Evolutionary conservation across 2,888 invertebrate genomes (phyloP), one percentile per base, ranked within the genome.

Genomic region (Cenopis cana): DNA sequence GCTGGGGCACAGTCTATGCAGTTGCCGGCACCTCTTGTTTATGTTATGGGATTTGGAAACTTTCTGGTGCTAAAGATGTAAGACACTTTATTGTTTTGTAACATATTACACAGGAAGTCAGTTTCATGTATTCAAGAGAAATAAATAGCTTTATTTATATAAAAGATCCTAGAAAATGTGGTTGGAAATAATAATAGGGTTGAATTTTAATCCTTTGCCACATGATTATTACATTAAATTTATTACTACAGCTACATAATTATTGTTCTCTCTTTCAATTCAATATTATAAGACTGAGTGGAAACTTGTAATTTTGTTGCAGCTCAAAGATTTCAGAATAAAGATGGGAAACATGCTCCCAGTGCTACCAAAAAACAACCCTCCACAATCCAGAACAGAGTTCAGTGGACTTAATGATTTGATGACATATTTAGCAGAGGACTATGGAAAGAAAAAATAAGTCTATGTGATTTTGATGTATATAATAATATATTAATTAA

Each of bases 1-100:
- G 96, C 9, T 97, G 97, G 96, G 98, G 98, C 2, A 96, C 97
- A 0, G 76, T 98, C 0, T 98, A 97, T 89, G 98, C 98, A 0
- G 90, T 98, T n/a, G 93, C 96, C 46, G 98, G 98, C 0, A 97
- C 98, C 68, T 95, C 97, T 10, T 86, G 96, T 62, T 87, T 98
- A 66, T 97, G 96, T 84, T 98, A 96, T 88, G 95, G 96, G 12
- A 94, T 98, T 72, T 98, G 98, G 97, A 98, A 98, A 89, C 82
- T 98, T 14, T 96, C 98, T 52, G 98, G 98, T 68, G 98, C 98
- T 29, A 95, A 95, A 81, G 95, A 96, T 94, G 97, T 98, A 93
- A 94, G 94, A 90, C 8, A 46, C 17, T n/a, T n/a, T 69, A 24
- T 24, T 24, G 24, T 12, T 72, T 54, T 69, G 69, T 70, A 46